Evolutionary conservation across 2,888 invertebrate species (phyloP).

Genomic region (Dusona sp.): DNA sequence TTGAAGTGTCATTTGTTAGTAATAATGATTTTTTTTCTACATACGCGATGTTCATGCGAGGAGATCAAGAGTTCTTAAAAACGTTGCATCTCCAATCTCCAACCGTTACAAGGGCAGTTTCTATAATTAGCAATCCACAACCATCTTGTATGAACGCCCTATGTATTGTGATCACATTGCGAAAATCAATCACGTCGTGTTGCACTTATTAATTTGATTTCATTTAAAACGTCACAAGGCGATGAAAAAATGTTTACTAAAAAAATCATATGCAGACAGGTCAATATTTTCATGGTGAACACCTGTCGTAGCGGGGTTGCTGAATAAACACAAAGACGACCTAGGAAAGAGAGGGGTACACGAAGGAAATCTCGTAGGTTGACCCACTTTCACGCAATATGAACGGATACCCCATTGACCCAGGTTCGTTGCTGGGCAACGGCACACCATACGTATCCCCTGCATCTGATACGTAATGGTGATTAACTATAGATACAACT

Average conservation of each 20-base stretch:
- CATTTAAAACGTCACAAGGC: neutral
- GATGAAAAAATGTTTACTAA: neutral
- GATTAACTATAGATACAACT: constrained; percentile 44
- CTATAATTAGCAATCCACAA: constrained; percentile 77
- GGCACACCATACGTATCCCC: constrained; percentile 73
- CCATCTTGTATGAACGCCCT: constrained; percentile 69
- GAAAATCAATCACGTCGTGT: neutral
- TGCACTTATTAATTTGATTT: neutral
- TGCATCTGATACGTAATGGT: constrained; percentile 62
- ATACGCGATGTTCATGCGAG: too few relatives aligned
- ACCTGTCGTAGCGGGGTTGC: constrained; percentile 13
- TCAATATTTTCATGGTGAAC: constrained; percentile 14
- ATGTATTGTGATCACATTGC: neutral
- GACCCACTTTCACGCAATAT: constrained; percentile 78
- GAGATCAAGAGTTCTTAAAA: too few relatives aligned
- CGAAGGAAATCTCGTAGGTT: constrained; percentile 73
- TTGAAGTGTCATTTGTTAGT: too few relatives aligned
- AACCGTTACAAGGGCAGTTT: constrained; percentile 73
- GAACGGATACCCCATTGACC: constrained; percentile 79
- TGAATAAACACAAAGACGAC: constrained; percentile 64
- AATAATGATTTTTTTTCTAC: too few relatives aligned
- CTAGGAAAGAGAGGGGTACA: constrained; percentile 39
- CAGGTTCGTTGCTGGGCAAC: constrained; percentile 79
- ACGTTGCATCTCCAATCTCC: too few relatives aligned
- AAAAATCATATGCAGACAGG: constrained; percentile 23